Base-by-base conservation (phyloP, 64 coral and sea anemone species). In the Orbicella faveolata region DNA sequence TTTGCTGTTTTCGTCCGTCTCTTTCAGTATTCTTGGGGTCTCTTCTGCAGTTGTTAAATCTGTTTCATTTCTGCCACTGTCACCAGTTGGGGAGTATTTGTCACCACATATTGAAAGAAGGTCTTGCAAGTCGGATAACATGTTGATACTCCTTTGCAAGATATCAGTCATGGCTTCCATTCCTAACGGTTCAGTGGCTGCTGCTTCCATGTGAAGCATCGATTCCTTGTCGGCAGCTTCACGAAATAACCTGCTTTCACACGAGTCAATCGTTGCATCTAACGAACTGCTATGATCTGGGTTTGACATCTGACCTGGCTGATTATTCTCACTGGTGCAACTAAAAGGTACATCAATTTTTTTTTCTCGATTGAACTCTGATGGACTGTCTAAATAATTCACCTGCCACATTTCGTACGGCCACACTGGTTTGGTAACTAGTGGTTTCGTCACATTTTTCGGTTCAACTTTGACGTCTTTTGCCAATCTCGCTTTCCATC, bases 381-480 rank as follows among this genome's bases (percentile, higher is more conserved):
- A 72, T 48, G 61, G 2, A 52, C 86, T 75, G 75, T 79, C 75
- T 37, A 17, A 11, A 68, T 78, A 79, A 61, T 89, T 89, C 16
- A 74, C 37, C 6, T 0, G 20, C 87, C 87, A 89, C 3, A 26
- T 63, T 67, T 67, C 75, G 39, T 89, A 89, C 37, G 87, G 75
- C 87, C 87, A 89, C 37, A 66, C 34, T 52, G 87, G 87, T 33
- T 41, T 89, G 18, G 34, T 20, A 52, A 89, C 75, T 15, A 89
- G 6, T 41, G 87, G 59, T 68, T 39, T 1, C 34, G 18, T 89
- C 75, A 30, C 18, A 52, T 89, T 59, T 79, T 52, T 79, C 36
- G 23, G 34, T 89, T 89, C 19, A 79, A 89, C 76, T 63, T 89
- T 89, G 16, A 89, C 87, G 39, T 89, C 73, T 79, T 89, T 89